Conservation (phyloP, 1,140 invertebrate species). For the Holcopasites calliopsidis region DNA sequence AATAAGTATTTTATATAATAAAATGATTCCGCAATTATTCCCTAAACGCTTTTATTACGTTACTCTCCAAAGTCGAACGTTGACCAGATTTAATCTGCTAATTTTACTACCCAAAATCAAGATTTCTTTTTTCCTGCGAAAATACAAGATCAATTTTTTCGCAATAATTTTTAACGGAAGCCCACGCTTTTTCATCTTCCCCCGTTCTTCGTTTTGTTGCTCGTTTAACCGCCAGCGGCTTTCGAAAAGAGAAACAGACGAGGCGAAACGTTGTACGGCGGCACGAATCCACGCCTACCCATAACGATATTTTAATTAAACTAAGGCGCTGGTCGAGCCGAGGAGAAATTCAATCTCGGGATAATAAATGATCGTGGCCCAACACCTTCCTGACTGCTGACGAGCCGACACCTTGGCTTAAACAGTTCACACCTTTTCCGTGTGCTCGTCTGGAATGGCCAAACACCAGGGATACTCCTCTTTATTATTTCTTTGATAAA, state of each 20-base stretch:
- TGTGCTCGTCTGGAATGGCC: slow-evolving; percentile 55
- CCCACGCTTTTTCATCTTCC: slow-evolving; percentile 40
- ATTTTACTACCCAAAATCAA: too few relatives aligned
- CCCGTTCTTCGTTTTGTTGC: slow-evolving; percentile 12
- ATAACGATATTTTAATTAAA: slow-evolving; percentile 81
- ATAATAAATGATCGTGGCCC: slow-evolving; percentile 80
- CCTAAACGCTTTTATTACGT: too few relatives aligned
- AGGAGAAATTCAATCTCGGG: slow-evolving; percentile 80
- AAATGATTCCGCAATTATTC: too few relatives aligned
- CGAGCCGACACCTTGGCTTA: slow-evolving; percentile 76
- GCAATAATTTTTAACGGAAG: slow-evolving; percentile 41
- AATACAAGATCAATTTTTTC: neutral
- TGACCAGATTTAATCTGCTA: too few relatives aligned
- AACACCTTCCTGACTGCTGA: slow-evolving; percentile 77
- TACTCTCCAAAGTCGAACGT: too few relatives aligned
- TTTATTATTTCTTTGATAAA: slow-evolving; percentile 66
- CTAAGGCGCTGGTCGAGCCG: slow-evolving; percentile 73
- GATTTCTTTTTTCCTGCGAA: too few relatives aligned
- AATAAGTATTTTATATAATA: too few relatives aligned
- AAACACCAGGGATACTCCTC: slow-evolving; percentile 54
- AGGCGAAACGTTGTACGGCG: slow-evolving; percentile 67
- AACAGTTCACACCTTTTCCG: slow-evolving; percentile 78
- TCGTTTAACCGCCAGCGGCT: slow-evolving; percentile 37
- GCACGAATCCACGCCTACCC: slow-evolving; percentile 79
- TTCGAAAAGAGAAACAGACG: slow-evolving; percentile 56